Conservation (phyloP, 2,797 vertebrate genomes). For the Crenichthys baileyi region DNA sequence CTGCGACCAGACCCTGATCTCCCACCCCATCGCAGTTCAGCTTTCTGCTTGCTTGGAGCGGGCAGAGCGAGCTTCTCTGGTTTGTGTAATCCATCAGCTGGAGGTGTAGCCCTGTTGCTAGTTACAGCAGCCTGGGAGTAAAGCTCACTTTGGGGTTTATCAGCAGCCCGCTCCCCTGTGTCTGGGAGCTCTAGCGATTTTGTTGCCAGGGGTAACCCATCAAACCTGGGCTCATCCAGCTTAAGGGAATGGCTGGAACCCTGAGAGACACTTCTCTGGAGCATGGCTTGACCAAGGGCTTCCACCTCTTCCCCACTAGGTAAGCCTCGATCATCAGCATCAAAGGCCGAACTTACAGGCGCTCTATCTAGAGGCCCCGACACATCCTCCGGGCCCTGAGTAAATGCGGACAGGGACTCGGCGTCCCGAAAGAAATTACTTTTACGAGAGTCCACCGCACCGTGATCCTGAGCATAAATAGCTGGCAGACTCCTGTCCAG, state of each 20-base stretch:
- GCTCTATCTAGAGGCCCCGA: conserved; percentile 79
- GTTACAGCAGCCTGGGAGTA: conserved; percentile 80
- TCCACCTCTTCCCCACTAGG: conserved; percentile 84
- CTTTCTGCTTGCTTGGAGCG: conserved; percentile 87
- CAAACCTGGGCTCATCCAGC: conserved; percentile 88
- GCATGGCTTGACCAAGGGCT: conserved; percentile 81
- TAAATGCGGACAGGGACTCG: conserved; percentile 86
- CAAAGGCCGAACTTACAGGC: conserved; percentile 78
- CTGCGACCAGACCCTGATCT: conserved; percentile 86
- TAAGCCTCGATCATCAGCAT: conserved; percentile 81
- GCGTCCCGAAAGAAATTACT: conserved; percentile 88
- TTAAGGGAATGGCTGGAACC: conserved; percentile 90
- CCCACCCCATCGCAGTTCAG: conserved; percentile 95
- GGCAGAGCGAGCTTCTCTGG: conserved; percentile 86
- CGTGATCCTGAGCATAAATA: conserved; percentile 86
- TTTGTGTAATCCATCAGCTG: conserved; percentile 87
- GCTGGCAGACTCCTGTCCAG: conserved; percentile 84
- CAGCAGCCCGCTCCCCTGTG: conserved; percentile 83
- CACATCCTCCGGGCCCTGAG: conserved; percentile 85
- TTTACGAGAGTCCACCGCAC: conserved; percentile 86
- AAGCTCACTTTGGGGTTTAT: conserved; percentile 88
- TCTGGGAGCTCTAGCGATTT: conserved; percentile 88
- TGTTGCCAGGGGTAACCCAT: conserved; percentile 76
- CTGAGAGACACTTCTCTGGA: conserved; percentile 92
- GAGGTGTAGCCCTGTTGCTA: conserved; percentile 78